Evolutionary conservation across 2,888 invertebrate genomes (phyloP), one percentile per base, ranked within the genome.

Genomic region (Apeira syringaria): DNA sequence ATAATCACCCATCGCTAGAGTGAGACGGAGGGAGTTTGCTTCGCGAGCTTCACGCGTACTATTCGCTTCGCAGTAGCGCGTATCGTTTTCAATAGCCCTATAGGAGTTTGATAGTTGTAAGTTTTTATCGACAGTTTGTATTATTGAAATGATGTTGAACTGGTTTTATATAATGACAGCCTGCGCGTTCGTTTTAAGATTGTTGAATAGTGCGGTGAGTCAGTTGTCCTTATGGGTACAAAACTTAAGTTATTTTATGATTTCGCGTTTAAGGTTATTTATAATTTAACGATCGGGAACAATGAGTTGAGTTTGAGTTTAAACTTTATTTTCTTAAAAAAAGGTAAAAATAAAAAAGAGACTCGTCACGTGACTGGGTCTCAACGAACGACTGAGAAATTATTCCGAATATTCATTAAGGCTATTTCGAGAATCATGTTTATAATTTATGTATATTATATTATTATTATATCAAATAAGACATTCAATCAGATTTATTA

Each of bases 321-420:
- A 68, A 73, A 73, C 64, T 80, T 87, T 83, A 84, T 87, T 88
- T 88, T 86, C 71, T 64, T 80, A 77, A 64, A 60, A 75, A 78
- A 80, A 75, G 71, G 58, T 53, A 51, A 56, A 63, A 68, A 69
- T 62, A 28, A 78, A 77, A 80, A 82, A 78, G 61, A 80, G 80
- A 78, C 73, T 78, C 78, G 82, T 80, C 71, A 59, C 38, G 48
- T 48, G 57, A 64, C 82, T 81, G 79, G 75, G 74, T 60, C 72
- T 78, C 78, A 81, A 88, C 89, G 89, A 89, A 89, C 89, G 89
- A 89, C 89, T 89, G 89, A 89, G 82, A 88, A 80, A 82, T 71
- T 80, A 88, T 89, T 89, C 89, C 84, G 84, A 84, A 60, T 60
- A 60, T 51, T 45, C 45, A 38, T 58, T 64, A 64, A 58, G n/a